Evolutionary conservation across 2,113 vertebrate genomes (phyloP).

Genomic region (Psammodynastes pulverulentus): DNA sequence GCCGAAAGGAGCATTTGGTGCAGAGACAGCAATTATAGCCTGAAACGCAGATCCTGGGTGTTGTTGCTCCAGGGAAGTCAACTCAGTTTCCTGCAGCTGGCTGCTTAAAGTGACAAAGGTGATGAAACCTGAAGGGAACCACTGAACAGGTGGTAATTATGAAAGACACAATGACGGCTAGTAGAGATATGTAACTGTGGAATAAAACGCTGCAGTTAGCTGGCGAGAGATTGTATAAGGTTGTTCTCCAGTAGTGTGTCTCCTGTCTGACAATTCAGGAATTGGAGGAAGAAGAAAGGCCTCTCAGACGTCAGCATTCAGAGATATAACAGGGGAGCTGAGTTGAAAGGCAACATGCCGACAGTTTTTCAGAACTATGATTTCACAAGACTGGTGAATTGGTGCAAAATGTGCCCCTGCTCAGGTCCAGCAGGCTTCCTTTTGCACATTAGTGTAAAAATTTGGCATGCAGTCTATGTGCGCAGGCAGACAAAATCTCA

Average conservation of each 20-base stretch:
- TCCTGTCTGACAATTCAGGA: slow-evolving; percentile 71
- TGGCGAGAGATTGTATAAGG: slow-evolving; percentile 67
- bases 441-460: slow-evolving; percentile 50
- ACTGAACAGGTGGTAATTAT: slow-evolving; percentile 77
- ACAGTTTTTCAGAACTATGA: slow-evolving; percentile 60
- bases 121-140: slow-evolving; percentile 72
- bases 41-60: slow-evolving; percentile 64
- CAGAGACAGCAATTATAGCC: slow-evolving; percentile 66
- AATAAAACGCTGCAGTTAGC: slow-evolving; percentile 71
- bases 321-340: slow-evolving; percentile 59
- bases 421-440: background rate
- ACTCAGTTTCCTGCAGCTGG: slow-evolving; percentile 67
- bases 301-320: slow-evolving; percentile 58
- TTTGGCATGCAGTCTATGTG: background rate
- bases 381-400: slow-evolving; percentile 65
- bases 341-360: slow-evolving; percentile 54
- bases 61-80: slow-evolving; percentile 65
- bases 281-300: slow-evolving; percentile 49
- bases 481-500: background rate
- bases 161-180: slow-evolving; percentile 74
- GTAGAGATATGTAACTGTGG: slow-evolving; percentile 63
- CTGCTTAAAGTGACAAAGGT: slow-evolving; percentile 70
- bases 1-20: slow-evolving; percentile 52
- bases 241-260: slow-evolving; percentile 58
- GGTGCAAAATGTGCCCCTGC: slow-evolving; percentile 22